phyloP scores from a whole-genome alignment of 1,140 invertebrate species.

The Pseudomyrmex cubaensis region DNA sequence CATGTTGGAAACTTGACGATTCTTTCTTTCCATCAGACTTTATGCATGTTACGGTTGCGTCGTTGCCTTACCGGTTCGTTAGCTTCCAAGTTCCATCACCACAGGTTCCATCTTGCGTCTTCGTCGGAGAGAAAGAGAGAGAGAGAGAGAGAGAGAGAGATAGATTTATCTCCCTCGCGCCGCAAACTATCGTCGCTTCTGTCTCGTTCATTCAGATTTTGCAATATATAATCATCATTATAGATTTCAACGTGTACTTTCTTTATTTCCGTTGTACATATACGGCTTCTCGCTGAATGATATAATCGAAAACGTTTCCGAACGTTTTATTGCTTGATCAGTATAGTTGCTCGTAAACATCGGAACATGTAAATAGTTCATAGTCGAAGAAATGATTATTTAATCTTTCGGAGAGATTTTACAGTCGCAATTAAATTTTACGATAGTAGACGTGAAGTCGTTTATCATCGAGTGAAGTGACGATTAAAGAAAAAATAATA shows the following conservation, averaged over 20 bases:
- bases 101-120: slow-evolving; percentile 74
- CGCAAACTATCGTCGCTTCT: slow-evolving; percentile 42
- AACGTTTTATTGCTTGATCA: not conserved
- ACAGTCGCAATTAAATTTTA: slow-evolving; percentile 1
- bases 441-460: not conserved
- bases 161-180: slow-evolving; percentile 34
- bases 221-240: not conserved
- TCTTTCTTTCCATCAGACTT: slow-evolving; percentile 77
- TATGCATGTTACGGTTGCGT: slow-evolving; percentile 71
- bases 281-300: not conserved
- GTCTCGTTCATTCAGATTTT: slow-evolving; percentile 29
- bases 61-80: slow-evolving; percentile 78
- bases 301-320: not conserved
- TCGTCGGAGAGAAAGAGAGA: not conserved
- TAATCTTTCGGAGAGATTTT: not conserved
- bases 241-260: slow-evolving; percentile 25
- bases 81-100: slow-evolving; percentile 76
- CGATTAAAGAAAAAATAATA: not conserved
- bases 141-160: slow-evolving; percentile 50
- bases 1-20: slow-evolving; percentile 73
- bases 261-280: slow-evolving; percentile 4
- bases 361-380: not conserved
- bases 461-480: not conserved
- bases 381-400: not conserved
- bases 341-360: no score